These are phyloP conservation scores for Drosophila diplacantha DNA, from an alignment of 2,888 invertebrate species.

Conservation along the genomic window DNA sequence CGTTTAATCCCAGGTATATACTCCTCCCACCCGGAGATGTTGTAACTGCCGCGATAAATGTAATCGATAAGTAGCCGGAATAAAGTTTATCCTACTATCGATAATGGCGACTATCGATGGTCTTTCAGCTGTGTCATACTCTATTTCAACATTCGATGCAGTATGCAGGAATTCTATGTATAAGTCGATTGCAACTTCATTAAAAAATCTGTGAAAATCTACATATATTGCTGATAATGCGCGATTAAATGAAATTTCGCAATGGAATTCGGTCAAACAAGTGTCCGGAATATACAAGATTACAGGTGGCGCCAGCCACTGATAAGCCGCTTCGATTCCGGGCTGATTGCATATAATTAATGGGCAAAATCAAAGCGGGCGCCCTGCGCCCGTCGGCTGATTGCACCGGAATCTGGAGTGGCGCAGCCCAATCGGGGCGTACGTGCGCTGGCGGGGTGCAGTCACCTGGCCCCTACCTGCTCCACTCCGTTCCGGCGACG, in stretches of 20 bases:
- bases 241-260: neutral
- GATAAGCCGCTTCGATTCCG: constrained; percentile 13
- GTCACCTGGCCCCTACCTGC: constrained; percentile 35
- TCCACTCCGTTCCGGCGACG: constrained; percentile 11
- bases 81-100: neutral
- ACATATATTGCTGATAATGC: neutral
- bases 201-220: neutral
- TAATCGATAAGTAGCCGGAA: neutral
- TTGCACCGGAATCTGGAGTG: constrained; percentile 12
- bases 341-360: constrained; percentile 19
- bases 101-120: neutral
- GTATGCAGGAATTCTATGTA: neutral
- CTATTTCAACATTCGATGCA: neutral
- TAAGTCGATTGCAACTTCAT: neutral
- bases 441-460: constrained; percentile 49
- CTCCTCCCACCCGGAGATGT: too few relatives aligned
- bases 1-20: too few relatives aligned
- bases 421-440: constrained; percentile 34
- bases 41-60: neutral
- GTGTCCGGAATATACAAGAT: constrained; percentile 1
- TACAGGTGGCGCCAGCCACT: constrained; percentile 27
- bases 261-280: neutral
- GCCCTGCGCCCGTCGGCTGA: constrained; percentile 13
- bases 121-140: too few relatives aligned
- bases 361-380: constrained; percentile 6